These are phyloP conservation scores for Adrianichthys oophorus DNA, from an alignment of 2,797 vertebrate genomes.

Conservation along the genomic window DNA sequence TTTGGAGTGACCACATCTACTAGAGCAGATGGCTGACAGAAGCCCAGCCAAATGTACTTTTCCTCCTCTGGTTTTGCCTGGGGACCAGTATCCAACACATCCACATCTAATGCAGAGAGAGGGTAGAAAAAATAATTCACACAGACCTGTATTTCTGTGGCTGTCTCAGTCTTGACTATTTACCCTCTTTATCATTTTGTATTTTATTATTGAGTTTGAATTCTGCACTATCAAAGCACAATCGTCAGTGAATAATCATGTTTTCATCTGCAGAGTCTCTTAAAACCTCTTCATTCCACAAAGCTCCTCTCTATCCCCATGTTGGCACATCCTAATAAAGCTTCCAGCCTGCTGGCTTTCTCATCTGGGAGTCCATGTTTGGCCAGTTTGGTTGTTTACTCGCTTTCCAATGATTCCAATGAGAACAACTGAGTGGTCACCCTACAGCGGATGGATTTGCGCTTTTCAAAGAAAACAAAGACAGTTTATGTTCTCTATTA, in stretches of 20 bases:
- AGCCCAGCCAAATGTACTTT: conserved; percentile 62
- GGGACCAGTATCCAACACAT: conserved; percentile 23
- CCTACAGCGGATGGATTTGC: conserved; percentile 31
- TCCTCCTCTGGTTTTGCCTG: conserved; percentile 42
- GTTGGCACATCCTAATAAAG: conserved; percentile 28
- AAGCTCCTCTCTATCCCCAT: conserved; percentile 1
- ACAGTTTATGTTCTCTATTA: conserved; percentile 16
- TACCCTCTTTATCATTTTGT: conserved; percentile 27
- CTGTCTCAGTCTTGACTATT: conserved; percentile 20
- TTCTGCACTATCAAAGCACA: conserved; percentile 30
- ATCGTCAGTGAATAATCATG: conserved; percentile 42
- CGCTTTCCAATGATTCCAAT: conserved; percentile 30
- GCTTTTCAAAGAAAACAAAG: conserved; percentile 12
- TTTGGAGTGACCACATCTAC: conserved; percentile 65
- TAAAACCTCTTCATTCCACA: neutral
- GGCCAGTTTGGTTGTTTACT: conserved; percentile 31
- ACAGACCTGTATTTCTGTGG: conserved; percentile 21
- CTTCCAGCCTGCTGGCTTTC: conserved; percentile 31
- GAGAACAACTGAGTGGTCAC: conserved; percentile 28
- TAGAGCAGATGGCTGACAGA: conserved; percentile 68
- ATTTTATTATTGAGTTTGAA: conserved; percentile 55
- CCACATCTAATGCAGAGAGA: conserved; percentile 17
- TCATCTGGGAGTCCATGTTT: conserved; percentile 42
- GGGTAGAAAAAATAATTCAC: conserved; percentile 9
- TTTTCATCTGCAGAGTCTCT: conserved; percentile 22